Evolutionary conservation across 2,888 invertebrate species (phyloP).

Genomic region (Vanessa cardui): DNA sequence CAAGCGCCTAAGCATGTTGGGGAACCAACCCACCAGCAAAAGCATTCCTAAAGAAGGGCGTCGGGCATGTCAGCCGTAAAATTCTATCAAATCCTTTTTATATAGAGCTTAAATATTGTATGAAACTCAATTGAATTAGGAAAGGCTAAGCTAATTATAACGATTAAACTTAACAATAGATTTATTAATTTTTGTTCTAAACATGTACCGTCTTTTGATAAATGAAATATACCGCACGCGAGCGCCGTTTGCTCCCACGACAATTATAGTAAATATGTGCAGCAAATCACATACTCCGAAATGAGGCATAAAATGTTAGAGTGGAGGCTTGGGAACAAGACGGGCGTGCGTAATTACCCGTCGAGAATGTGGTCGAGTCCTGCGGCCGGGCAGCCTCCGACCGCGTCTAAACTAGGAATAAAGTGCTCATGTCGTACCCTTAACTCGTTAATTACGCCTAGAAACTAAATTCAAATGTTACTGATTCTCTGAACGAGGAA

Average conservation of each 20-base stretch:
- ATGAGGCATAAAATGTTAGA: slow-evolving; percentile 79
- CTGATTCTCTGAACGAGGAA: slow-evolving; percentile 46
- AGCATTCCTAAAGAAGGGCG: too few species aligned
- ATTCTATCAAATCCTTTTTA: too few species aligned
- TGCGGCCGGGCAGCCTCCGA: slow-evolving; percentile 66
- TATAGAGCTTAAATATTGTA: too few species aligned
- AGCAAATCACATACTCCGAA: slow-evolving; percentile 78
- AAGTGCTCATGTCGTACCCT: slow-evolving; percentile 69
- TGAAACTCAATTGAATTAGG: too few species aligned
- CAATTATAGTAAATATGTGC: slow-evolving; percentile 73
- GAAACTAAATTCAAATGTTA: slow-evolving; percentile 66
- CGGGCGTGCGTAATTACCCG: slow-evolving; percentile 78
- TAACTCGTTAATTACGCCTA: slow-evolving; percentile 73
- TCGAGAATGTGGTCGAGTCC: slow-evolving; percentile 76
- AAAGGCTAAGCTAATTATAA: too few species aligned
- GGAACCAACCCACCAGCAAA: too few species aligned
- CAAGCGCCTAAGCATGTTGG: too few species aligned
- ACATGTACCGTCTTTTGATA: neutral
- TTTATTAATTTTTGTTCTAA: neutral
- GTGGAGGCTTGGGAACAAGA: slow-evolving; percentile 73
- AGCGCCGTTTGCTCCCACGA: slow-evolving; percentile 68
- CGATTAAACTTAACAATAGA: too few species aligned
- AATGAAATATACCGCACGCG: slow-evolving; percentile 56
- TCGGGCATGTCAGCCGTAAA: too few species aligned
- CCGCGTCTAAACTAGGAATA: slow-evolving; percentile 72